Conservation (phyloP, 2,113 vertebrate species). For the Zosterops borbonicus region DNA sequence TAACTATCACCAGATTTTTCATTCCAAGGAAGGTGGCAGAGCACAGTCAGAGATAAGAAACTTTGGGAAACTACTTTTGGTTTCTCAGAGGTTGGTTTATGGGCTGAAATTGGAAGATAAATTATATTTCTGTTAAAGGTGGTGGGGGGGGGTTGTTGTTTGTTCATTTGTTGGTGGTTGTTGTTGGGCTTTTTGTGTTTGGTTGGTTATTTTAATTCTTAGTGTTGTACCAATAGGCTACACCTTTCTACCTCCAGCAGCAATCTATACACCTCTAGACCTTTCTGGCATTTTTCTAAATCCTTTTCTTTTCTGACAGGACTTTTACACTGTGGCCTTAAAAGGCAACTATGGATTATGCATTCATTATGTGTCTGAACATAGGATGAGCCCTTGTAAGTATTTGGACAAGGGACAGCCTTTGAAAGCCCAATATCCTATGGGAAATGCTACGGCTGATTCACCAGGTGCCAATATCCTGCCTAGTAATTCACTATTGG, state of each 20-base stretch:
- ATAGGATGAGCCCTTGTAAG: constrained; percentile 8
- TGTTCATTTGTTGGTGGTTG: neutral
- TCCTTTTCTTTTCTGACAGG: neutral
- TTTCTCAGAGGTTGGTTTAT: neutral
- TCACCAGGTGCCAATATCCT: constrained; percentile 47
- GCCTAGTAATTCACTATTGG: constrained; percentile 19
- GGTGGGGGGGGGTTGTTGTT: neutral
- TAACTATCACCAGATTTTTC: neutral
- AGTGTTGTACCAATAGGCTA: neutral
- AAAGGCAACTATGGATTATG: neutral
- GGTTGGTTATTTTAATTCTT: neutral
- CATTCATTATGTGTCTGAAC: neutral
- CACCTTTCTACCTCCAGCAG: neutral
- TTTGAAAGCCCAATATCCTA: constrained; percentile 36
- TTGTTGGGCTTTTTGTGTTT: neutral
- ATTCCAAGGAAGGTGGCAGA: neutral
- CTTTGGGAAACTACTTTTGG: neutral
- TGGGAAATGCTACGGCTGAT: constrained; percentile 43
- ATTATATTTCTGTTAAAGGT: neutral
- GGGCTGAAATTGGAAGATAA: neutral
- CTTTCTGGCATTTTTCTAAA: neutral
- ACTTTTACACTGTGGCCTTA: neutral
- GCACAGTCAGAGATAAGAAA: neutral
- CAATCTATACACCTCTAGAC: neutral
- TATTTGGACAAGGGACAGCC: constrained; percentile 29